Evolutionary conservation across 1,140 invertebrate species (phyloP).

Genomic region (Pseudomyrmex cubaensis): DNA sequence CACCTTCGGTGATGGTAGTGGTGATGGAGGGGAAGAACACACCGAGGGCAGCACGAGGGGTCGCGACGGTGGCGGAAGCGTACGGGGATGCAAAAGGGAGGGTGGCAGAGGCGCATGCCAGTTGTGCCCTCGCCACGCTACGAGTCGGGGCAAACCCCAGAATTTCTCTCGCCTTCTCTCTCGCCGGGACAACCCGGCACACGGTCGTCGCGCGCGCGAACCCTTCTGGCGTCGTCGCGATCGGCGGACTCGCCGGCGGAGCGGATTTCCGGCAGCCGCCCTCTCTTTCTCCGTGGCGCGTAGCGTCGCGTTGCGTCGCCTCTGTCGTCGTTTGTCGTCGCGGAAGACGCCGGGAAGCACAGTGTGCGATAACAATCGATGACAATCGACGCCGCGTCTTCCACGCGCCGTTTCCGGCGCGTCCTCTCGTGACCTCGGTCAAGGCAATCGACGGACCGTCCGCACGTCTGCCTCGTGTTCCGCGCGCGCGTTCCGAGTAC

Average conservation of each 20-base stretch:
- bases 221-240: not conserved
- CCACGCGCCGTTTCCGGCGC: slow-evolving; percentile 30
- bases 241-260: not conserved
- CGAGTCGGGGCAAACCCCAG: slow-evolving; percentile 72
- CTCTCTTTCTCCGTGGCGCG: not conserved
- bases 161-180: slow-evolving; percentile 7
- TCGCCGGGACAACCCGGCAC: slow-evolving; percentile 23
- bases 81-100: slow-evolving; percentile 44
- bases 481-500: not conserved
- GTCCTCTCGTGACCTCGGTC: slow-evolving; percentile 35
- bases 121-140: slow-evolving; percentile 79
- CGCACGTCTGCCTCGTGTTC: not conserved
- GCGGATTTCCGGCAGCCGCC: not conserved
- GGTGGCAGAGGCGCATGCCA: slow-evolving; percentile 74
- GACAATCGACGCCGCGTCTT: slow-evolving; percentile 8
- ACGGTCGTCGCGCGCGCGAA: slow-evolving; percentile 26
- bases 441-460: slow-evolving; percentile 20
- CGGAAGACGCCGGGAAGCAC: not conserved
- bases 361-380: slow-evolving; percentile 25
- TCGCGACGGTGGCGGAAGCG: slow-evolving; percentile 35
- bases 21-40: slow-evolving; percentile 32
- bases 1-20: not conserved
- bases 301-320: not conserved
- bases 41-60: slow-evolving; percentile 32
- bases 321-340: not conserved